Conservation (phyloP, 2,888 invertebrate species). For the Microctonus hyperodae region DNA sequence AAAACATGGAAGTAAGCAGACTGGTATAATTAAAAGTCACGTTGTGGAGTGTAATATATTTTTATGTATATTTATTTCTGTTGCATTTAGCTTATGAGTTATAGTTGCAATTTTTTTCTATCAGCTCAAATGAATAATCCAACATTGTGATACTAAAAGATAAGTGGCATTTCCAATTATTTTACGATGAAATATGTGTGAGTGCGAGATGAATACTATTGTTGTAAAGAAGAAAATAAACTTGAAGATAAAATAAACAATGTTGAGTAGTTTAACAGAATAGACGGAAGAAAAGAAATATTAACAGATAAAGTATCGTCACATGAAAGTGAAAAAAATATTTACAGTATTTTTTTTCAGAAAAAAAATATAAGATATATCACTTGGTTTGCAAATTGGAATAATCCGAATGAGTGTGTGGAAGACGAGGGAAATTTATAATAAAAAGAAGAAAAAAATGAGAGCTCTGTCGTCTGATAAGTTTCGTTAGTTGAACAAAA, state of each 20-base stretch:
- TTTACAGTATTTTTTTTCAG: not conserved
- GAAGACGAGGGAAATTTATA: not conserved
- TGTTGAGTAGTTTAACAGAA: too few relatives aligned
- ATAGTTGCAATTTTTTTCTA: not conserved
- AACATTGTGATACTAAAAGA: not conserved
- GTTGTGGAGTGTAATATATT: conserved; percentile 11
- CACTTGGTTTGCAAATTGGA: conserved; percentile 15
- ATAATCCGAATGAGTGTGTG: conserved; percentile 27
- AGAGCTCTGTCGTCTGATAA: conserved; percentile 27
- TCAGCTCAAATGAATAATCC: not conserved
- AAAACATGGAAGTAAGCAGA: conserved; percentile 26
- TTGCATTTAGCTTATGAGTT: not conserved
- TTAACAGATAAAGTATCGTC: not conserved
- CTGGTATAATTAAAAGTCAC: conserved; percentile 55
- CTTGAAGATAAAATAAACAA: too few relatives aligned
- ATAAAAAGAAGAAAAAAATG: conserved; percentile 12
- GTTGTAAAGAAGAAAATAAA: too few relatives aligned
- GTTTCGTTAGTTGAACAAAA: conserved; percentile 36
- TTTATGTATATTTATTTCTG: not conserved
- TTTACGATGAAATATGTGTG: not conserved
- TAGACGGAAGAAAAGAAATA: not conserved
- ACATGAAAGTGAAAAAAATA: not conserved
- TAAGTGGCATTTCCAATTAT: too few relatives aligned
- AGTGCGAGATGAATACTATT: not conserved
- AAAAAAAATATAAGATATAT: not conserved